These are phyloP conservation scores for Himalopsyche anomala DNA, from an alignment of 2,888 invertebrate genomes.

Conservation along the genomic window DNA sequence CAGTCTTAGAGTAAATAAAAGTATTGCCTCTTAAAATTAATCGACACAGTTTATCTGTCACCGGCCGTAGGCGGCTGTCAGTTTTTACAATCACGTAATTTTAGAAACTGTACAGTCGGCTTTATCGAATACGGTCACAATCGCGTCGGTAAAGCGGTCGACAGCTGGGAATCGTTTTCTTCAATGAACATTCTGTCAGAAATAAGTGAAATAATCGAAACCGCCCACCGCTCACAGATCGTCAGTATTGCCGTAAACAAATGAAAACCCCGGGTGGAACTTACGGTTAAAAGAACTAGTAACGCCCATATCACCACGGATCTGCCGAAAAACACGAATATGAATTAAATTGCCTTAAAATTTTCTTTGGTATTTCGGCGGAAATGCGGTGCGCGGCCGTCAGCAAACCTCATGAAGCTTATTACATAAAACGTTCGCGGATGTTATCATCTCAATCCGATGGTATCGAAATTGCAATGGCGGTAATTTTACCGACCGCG, in stretches of 20 bases:
- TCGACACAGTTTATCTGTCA: slow-evolving; percentile 48
- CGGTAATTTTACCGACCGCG: slow-evolving; percentile 50
- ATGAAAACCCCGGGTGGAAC: slow-evolving; percentile 47
- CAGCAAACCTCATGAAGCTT: slow-evolving; percentile 45
- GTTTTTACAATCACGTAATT: slow-evolving; percentile 35
- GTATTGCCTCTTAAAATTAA: slow-evolving; percentile 43
- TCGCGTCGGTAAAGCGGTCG: not conserved
- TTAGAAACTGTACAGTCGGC: not conserved
- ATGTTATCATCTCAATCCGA: slow-evolving; percentile 50
- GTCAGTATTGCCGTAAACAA: slow-evolving; percentile 49
- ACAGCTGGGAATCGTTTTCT: not conserved
- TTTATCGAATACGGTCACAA: not conserved
- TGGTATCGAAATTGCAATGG: slow-evolving; percentile 50
- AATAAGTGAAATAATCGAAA: slow-evolving; percentile 47
- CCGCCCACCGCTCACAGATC: slow-evolving; percentile 51
- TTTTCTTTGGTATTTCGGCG: slow-evolving; percentile 35
- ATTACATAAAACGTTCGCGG: slow-evolving; percentile 55
- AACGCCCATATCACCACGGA: slow-evolving; percentile 51
- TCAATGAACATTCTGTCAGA: slow-evolving; percentile 53
- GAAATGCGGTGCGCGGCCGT: slow-evolving; percentile 29
- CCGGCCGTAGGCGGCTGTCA: slow-evolving; percentile 59
- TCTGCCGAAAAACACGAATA: not conserved
- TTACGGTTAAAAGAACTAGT: slow-evolving; percentile 56
- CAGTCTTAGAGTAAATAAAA: slow-evolving; percentile 11
- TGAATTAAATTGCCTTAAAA: not conserved